Base-by-base conservation (phyloP, 2,797 vertebrate genomes). In the Loriculus beryllinus region DNA sequence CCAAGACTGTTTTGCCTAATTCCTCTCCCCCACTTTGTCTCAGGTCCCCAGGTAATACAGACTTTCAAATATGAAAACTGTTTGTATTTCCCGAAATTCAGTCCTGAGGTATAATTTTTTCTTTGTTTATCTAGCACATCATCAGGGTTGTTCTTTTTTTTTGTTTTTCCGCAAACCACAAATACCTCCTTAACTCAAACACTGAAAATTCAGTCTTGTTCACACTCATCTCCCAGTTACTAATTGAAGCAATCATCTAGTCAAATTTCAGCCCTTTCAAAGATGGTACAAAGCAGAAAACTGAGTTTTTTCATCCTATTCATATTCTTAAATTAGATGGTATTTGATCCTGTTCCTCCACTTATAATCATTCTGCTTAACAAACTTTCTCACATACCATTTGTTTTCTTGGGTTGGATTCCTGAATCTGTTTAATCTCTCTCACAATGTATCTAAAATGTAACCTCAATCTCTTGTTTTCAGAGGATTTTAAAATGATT, bases 111-210 rank as follows among this genome's bases (percentile, higher is more conserved):
- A 96, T 83, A 79, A 8, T 10, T 12, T 79, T 95, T 94, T 57
- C 86, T 96, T 97, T 96, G 94, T 97, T 95, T 91, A 88, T 88
- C 97, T 97, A 97, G 94, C 94, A 88, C 49, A 93, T 93, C 60
- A 83, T 85, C 75, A 88, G 35, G 18, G 77, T 62, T 64, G 37
- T 49, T 86, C 7, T 13, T 39, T 51, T 54, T 83, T 63, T 78
- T 69, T 75, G 10, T 39, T 39, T 35, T 79, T 48, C 19, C 80
- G 56, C 7, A 87, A 92, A 88, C 19, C 64, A 74, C 85, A 97
- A 83, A 70, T 89, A 90, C 78, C 70, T 95, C 57, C 68, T 92
- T 86, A 74, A 63, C 69, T 95, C 59, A 94, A 93, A 87, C 82
- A 92, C 60, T 71, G 76, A 85, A 96, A 96, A 92, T 59, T 80